A percentile compares a stretch with the other conserved stretches of the same genome.
phyloP scores from a whole-genome alignment of 2,888 invertebrate species.

The Muscina levida region DNA sequence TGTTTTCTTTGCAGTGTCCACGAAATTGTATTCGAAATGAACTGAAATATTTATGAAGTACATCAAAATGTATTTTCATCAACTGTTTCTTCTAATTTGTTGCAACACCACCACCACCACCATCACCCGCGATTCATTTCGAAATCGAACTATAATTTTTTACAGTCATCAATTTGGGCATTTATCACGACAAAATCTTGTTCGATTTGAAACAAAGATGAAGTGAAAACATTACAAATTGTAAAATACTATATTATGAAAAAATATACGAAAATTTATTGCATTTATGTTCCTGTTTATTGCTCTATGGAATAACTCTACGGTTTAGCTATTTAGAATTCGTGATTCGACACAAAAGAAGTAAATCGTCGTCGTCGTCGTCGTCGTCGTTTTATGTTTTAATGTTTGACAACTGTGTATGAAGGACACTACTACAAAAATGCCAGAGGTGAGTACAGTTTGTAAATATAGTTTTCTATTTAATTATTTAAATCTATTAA shows the following conservation, averaged over 20 bases:
- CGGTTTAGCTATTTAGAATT: too few relatives aligned
- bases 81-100: neutral
- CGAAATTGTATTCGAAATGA: neutral
- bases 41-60: neutral
- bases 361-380: too few relatives aligned
- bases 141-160: constrained; percentile 55
- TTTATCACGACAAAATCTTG: neutral
- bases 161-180: neutral
- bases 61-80: constrained; percentile 41
- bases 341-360: too few relatives aligned
- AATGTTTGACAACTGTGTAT: too few relatives aligned
- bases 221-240: too few relatives aligned
- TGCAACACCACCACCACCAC: constrained; percentile 21
- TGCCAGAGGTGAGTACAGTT: too few relatives aligned
- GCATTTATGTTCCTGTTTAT: neutral
- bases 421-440: too few relatives aligned
- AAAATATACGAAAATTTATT: neutral
- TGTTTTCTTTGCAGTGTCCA: constrained; percentile 41
- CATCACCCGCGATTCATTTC: constrained; percentile 18
- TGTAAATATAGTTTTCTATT: too few relatives aligned
- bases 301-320: neutral
- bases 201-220: too few relatives aligned
- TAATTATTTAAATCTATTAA: too few relatives aligned
- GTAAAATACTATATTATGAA: too few relatives aligned
- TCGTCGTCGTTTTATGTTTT: too few relatives aligned